Evolutionary conservation across 2,888 invertebrate species (phyloP).

Genomic region (Glomeris marginata): DNA sequence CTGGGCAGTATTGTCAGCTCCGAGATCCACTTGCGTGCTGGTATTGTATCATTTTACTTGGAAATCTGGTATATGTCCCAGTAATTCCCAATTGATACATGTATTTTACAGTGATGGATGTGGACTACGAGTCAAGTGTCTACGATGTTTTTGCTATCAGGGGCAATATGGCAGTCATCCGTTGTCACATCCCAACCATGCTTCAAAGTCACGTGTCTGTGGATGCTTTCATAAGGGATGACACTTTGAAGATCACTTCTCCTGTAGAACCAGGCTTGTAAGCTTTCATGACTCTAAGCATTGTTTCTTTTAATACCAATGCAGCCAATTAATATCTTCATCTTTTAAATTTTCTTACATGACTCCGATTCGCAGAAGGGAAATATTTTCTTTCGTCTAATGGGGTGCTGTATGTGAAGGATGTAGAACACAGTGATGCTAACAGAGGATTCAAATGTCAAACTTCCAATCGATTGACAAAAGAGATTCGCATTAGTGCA

Average conservation of each 20-base stretch:
- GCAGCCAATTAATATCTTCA: too few relatives aligned
- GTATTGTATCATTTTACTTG: not conserved
- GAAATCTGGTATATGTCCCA: not conserved
- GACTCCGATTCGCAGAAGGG: too few relatives aligned
- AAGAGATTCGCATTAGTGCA: not conserved
- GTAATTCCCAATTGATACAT: too few relatives aligned
- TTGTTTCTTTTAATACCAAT: too few relatives aligned
- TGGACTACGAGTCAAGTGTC: conserved; percentile 6
- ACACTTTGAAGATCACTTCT: conserved; percentile 6
- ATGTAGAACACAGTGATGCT: too few relatives aligned
- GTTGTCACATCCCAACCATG: conserved; percentile 7
- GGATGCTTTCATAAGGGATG: conserved; percentile 7
- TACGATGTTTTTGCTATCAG: conserved; percentile 10
- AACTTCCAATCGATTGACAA: not conserved
- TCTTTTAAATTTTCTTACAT: too few relatives aligned
- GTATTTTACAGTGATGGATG: conserved; percentile 8
- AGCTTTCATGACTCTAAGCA: not conserved
- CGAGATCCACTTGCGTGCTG: conserved; percentile 4
- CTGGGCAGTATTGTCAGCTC: conserved; percentile 4
- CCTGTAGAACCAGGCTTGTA: not conserved
- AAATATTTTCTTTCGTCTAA: too few relatives aligned
- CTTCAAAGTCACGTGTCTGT: conserved; percentile 5
- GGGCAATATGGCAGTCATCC: conserved; percentile 8
- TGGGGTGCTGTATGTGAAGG: too few relatives aligned
- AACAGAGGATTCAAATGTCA: conserved; percentile 1